Evolutionary conservation across 2,113 vertebrate species (phyloP).

Genomic region (Rhombomys opimus): DNA sequence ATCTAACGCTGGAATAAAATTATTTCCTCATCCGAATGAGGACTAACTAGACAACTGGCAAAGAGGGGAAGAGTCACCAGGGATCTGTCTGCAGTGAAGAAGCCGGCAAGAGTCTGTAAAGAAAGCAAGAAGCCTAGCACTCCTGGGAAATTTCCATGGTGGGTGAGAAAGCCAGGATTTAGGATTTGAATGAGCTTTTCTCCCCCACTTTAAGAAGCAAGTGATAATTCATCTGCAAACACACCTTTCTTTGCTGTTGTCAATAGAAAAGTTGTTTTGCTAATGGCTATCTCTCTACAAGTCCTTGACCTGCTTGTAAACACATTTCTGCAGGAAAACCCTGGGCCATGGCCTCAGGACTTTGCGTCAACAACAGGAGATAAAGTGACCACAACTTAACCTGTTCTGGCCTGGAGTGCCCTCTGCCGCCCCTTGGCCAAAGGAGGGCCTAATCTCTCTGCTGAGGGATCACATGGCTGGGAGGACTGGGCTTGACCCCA

Average conservation of each 20-base stretch:
- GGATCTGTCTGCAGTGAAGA: background rate
- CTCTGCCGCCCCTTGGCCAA: conserved; percentile 95
- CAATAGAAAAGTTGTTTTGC: conserved; percentile 93
- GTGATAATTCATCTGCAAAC: conserved; percentile 86
- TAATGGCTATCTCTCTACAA: conserved; percentile 97
- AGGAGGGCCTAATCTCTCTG: conserved; percentile 90
- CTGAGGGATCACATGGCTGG: conserved; percentile 76
- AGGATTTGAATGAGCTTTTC: conserved; percentile 65
- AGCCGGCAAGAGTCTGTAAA: conserved; percentile 11
- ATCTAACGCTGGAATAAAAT: background rate
- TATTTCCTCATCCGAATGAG: background rate
- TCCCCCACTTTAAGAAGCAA: conserved; percentile 64
- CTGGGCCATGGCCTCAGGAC: conserved; percentile 90
- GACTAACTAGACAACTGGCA: background rate
- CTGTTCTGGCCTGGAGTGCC: conserved; percentile 96
- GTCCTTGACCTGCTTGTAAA: conserved; percentile 99
- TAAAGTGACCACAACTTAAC: conserved; percentile 96
- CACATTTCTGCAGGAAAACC: conserved; percentile 94
- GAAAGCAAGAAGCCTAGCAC: background rate
- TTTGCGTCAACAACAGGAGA: conserved; percentile 96
- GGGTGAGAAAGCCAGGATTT: conserved; percentile 57
- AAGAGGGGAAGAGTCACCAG: conserved; percentile 25
- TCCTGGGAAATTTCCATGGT: background rate
- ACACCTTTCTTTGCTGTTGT: conserved; percentile 86
- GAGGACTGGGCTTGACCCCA: background rate